Evolutionary conservation across 2,113 vertebrate genomes (phyloP).

Genomic region (Scalopus aquaticus): DNA sequence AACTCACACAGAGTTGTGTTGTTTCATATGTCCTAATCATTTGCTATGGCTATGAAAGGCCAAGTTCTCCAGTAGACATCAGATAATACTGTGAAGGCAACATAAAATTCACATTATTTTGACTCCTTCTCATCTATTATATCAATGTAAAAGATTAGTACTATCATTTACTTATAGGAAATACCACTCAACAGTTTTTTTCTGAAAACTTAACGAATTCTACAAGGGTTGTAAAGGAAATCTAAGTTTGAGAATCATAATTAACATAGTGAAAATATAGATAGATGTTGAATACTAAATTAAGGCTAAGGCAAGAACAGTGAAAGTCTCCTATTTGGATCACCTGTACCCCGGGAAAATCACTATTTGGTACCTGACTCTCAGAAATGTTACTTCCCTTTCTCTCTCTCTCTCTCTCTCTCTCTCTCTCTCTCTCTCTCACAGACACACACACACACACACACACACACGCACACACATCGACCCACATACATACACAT

Average conservation of each 20-base stretch:
- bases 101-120: background rate
- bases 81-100: background rate
- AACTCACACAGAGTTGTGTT: background rate
- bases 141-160: background rate
- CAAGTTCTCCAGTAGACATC: background rate
- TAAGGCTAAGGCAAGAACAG: background rate
- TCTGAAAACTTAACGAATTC: background rate
- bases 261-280: background rate
- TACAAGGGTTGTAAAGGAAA: background rate
- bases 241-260: background rate
- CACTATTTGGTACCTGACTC: background rate
- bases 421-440: no score
- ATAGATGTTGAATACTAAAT: constrained; percentile 33
- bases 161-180: constrained; percentile 2
- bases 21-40: background rate
- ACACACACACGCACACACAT: background rate
- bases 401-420: no score
- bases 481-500: background rate
- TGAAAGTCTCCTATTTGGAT: background rate
- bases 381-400: background rate
- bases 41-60: background rate
- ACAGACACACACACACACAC: no score
- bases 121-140: background rate
- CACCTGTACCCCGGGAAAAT: background rate
- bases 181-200: background rate